Percentiles rank a stretch among this genome's conserved stretches.
Conservation (phyloP, 2,113 vertebrate species). For the Saccopteryx leptura region DNA sequence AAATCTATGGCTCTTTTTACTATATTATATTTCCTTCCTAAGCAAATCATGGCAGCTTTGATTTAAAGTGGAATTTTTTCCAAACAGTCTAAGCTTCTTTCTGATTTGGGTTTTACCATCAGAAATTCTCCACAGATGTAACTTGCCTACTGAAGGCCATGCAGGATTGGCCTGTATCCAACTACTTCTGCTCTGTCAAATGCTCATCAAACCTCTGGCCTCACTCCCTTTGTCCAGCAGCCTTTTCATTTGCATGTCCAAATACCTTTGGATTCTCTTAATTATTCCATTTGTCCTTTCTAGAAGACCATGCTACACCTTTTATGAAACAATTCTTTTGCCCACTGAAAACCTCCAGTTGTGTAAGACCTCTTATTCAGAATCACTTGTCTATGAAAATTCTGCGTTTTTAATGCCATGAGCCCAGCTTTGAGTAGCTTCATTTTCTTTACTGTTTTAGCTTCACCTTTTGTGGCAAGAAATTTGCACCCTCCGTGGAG, state of each 20-base stretch:
- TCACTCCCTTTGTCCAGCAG: neutral
- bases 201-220: neutral
- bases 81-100: neutral
- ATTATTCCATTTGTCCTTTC: neutral
- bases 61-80: neutral
- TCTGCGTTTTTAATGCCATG: constrained; percentile 16
- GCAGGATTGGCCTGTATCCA: neutral
- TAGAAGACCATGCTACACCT: neutral
- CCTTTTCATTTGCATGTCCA: neutral
- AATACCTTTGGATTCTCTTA: neutral
- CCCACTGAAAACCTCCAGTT: neutral
- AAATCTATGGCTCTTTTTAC: neutral
- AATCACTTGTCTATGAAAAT: neutral
- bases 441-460: neutral
- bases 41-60: neutral
- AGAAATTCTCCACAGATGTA: neutral
- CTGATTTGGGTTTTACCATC: neutral
- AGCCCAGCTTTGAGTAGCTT: neutral
- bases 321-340: neutral
- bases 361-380: neutral
- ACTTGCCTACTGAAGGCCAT: neutral
- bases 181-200: neutral
- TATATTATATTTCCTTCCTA: neutral
- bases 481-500: neutral
- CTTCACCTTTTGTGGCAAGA: neutral